Conservation (phyloP, 1,140 invertebrate genomes). For the Notospermus geniculatus region DNA sequence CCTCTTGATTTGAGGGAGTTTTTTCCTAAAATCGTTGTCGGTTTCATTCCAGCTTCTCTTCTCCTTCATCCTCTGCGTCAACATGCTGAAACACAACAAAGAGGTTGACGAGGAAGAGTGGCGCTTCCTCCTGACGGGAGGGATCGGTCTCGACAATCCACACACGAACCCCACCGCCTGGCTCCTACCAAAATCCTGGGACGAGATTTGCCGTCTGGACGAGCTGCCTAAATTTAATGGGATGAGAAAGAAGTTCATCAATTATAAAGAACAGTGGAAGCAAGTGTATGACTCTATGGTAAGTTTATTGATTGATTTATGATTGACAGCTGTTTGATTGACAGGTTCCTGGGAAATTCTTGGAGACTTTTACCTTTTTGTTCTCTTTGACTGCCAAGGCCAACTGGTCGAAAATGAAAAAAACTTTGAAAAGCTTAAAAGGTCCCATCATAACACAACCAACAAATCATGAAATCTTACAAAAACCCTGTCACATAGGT, state of each 20-base stretch:
- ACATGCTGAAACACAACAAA: constrained; percentile 72
- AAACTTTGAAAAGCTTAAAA: too few species aligned
- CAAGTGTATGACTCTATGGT: constrained; percentile 62
- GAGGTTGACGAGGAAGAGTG: constrained; percentile 72
- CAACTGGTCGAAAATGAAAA: too few species aligned
- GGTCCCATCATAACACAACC: too few species aligned
- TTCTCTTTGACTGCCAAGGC: too few species aligned
- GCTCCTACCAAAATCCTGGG: constrained; percentile 77
- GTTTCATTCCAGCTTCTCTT: constrained; percentile 91
- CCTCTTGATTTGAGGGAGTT: too few species aligned
- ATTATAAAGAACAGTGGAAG: constrained; percentile 69
- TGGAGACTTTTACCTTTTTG: too few species aligned
- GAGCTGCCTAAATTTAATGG: constrained; percentile 64
- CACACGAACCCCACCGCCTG: constrained; percentile 68
- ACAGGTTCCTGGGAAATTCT: too few species aligned
- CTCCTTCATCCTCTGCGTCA: constrained; percentile 79
- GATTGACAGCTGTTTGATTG: too few species aligned
- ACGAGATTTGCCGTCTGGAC: constrained; percentile 76
- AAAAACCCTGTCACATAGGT: too few species aligned
- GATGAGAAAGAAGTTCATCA: constrained; percentile 54
- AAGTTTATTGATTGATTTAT: too few species aligned
- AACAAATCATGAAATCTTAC: too few species aligned
- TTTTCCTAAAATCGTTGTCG: too few species aligned
- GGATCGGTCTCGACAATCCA: constrained; percentile 76
- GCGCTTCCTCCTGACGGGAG: constrained; percentile 87